A percentile compares a stretch with the other conserved stretches of the same genome.
phyloP scores from a whole-genome alignment of 2,797 vertebrate genomes.

The Channallabes apus region DNA sequence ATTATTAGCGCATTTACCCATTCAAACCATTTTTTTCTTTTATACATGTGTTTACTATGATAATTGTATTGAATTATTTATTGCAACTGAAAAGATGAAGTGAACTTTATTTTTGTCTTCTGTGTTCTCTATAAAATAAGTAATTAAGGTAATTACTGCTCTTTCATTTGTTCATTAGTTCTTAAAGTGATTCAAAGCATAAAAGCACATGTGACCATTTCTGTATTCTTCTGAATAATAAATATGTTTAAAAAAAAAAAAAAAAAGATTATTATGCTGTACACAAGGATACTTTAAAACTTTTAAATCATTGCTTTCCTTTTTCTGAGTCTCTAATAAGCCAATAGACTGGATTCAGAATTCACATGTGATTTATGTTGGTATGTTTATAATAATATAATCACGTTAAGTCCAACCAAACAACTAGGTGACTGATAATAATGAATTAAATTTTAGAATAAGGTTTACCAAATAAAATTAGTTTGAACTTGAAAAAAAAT shows the following conservation, averaged over 20 bases:
- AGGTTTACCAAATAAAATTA: background rate
- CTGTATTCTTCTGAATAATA: background rate
- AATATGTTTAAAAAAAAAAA: background rate
- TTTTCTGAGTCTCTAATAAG: too few species aligned
- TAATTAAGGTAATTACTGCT: background rate
- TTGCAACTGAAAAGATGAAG: conserved; percentile 45
- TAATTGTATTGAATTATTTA: conserved; percentile 47
- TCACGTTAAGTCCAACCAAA: background rate
- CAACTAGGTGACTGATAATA: background rate
- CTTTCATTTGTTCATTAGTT: background rate
- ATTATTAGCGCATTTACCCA: conserved; percentile 41
- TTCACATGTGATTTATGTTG: background rate
- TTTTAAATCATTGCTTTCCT: background rate
- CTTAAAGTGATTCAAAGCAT: background rate
- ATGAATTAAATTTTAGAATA: background rate
- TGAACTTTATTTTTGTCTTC: conserved; percentile 51
- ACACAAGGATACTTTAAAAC: background rate
- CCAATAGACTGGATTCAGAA: background rate
- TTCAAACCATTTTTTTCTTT: conserved; percentile 42
- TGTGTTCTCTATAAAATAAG: conserved; percentile 16
- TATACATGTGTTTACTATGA: conserved; percentile 49
- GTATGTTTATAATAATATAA: background rate
- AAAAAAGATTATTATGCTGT: background rate
- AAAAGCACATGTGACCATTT: background rate
- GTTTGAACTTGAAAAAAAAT: background rate